Base-by-base conservation (phyloP, 2,113 vertebrate genomes). In the Nymphicus hollandicus region DNA sequence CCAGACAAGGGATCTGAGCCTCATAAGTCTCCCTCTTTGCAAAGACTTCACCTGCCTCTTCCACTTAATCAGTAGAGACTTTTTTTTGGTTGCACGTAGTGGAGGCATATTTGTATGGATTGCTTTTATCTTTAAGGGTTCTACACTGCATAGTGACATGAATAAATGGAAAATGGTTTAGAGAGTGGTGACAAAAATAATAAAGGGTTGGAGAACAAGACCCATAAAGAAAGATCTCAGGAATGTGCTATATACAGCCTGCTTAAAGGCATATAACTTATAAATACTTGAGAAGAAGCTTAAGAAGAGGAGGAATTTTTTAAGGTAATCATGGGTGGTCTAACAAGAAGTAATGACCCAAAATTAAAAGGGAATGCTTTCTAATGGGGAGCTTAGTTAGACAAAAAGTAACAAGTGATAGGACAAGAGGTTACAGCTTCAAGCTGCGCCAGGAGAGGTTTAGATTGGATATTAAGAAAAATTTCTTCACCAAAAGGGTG, bases 241-340 rank as follows among this genome's bases (percentile, higher is more conserved):
- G 73, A 85, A 5, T 1, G 2, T 0, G 0, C 29, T 61, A 1
- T 39, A 9, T 41, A 18, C 35, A 53, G 84, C 65, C 83, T 52
- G 56, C 44, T 29, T 24, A 19, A 39, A 46, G 53, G 58, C 82
- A 9, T 4, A 9, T 7, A 69, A 37, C 66, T 73, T 63, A 58
- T 61, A 55, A 70, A 64, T 49, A 17, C 68, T 50, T 47, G 72
- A 78, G 64, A 88, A 74, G 39, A 80, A 88, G 24, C 33, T 22
- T 2, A 39, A 52, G 47, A 33, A 74, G 33, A 86, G 49, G 70
- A 92, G 64, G 68, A 86, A 74, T 88, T 55, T 20, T 71, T 89
- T 9, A 5, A 81, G 68, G 47, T 70, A 47, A 28, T 71, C 9
- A 7, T 64, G 55, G 16, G 27, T 20, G 60, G 55, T 47, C 53